Base-by-base conservation (phyloP, 1,140 invertebrate genomes). In the Hormaphis cornu region DNA sequence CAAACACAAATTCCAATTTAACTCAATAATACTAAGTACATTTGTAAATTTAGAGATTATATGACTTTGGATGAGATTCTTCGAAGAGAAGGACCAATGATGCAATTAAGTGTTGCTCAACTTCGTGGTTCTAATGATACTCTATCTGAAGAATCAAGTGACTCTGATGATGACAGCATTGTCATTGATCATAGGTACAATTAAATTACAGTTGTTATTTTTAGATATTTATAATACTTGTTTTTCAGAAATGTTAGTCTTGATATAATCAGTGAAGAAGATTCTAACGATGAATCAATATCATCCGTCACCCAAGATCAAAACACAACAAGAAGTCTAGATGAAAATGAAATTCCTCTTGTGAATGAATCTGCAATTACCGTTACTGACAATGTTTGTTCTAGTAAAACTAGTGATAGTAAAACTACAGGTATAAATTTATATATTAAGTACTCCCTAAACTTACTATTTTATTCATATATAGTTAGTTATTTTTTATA, bases 31-130 rank as follows among this genome's bases (percentile, higher is more conserved):
- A n/a, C 16, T 26, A 28, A 16, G 10, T n/a, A 53, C 0, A 54
- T 10, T n/a, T 42, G 22, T 8, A 2, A 30, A n/a, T 35, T 63
- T 33, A 66, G 59, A 22, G 44, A 66, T 66, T 35, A 42, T 4
- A n/a, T 48, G 42, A 50, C 44, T 48, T 9, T 66, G 3, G 59
- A 66, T 33, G 44, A 66, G 20, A 33, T 66, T 30, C 6, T 66
- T 22, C 28, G 12, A 10, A 48, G 44, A 66, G 59, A 66, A 33
- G 26, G 28, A 30, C 12, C 26, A 50, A 14, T 33, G 24, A 9
- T 12, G 3, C 6, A 22, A 44, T 7, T 20, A 48, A 48, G 4
- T 24, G 8, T 18, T 18, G 0, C 12, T 30, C 18, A 7, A 20
- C 0, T 4, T 63, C 18, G 16, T 22, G n/a, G n/a, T n/a, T n/a